Conservation (phyloP, 2,797 vertebrate genomes). For the Apodemus agrarius region DNA sequence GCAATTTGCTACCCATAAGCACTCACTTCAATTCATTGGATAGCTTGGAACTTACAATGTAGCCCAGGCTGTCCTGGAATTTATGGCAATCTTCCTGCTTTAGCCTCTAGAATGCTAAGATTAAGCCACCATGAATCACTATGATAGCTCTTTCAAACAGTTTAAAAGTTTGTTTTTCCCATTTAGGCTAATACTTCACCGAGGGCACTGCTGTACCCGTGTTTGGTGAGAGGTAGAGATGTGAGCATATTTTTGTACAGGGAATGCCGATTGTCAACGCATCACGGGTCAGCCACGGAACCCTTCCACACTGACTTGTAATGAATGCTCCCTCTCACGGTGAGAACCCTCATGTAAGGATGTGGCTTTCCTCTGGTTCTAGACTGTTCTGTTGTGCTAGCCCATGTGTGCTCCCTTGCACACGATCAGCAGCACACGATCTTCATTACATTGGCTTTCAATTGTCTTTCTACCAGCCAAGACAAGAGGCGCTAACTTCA, state of each 20-base stretch:
- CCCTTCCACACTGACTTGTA: neutral
- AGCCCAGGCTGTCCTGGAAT: neutral
- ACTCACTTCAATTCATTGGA: neutral
- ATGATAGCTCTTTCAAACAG: neutral
- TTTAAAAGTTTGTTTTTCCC: neutral
- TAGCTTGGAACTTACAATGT: neutral
- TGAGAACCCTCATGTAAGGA: neutral
- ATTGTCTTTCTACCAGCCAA: neutral
- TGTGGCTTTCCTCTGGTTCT: neutral
- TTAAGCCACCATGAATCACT: neutral
- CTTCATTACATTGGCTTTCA: neutral
- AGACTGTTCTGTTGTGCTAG: neutral
- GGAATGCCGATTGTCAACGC: neutral
- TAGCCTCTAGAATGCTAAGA: neutral
- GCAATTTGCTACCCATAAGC: neutral
- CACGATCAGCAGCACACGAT: accelerated
- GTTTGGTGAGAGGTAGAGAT: neutral
- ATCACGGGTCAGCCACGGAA: neutral
- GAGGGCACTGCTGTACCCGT: neutral
- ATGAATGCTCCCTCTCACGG: neutral
- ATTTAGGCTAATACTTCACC: neutral
- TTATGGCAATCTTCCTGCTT: neutral
- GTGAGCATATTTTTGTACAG: neutral
- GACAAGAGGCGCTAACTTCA: neutral
- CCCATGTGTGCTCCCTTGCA: too few relatives aligned